Percentiles rank a stretch among this genome's conserved stretches.
These are phyloP conservation scores for Phortica variegata DNA, from an alignment of 1,140 invertebrate species.

Conservation along the genomic window DNA sequence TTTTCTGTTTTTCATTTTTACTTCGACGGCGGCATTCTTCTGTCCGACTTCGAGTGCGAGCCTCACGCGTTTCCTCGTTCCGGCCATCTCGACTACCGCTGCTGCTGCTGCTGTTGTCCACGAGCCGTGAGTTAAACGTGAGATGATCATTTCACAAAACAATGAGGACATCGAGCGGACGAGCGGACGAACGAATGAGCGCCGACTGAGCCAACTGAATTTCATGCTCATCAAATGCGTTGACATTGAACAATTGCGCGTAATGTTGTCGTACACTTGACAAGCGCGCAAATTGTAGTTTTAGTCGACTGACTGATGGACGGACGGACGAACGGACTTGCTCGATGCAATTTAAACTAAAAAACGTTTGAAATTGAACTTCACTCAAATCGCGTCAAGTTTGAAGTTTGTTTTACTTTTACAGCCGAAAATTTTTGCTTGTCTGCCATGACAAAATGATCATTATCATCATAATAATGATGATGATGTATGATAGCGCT, in stretches of 20 bases:
- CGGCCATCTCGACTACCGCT: constrained; percentile 10
- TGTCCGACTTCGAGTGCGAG: constrained; percentile 8
- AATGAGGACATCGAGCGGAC: constrained; percentile 4
- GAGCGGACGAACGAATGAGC: no score
- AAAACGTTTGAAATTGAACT: no score
- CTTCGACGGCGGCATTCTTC: background rate
- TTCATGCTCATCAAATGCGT: constrained; percentile 54
- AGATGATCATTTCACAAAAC: constrained; percentile 12
- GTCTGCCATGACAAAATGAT: no score
- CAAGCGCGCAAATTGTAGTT: constrained; percentile 54
- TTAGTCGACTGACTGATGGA: no score
- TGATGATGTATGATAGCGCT: no score
- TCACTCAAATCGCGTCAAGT: no score
- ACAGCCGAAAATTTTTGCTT: constrained; percentile 29
- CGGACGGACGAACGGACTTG: no score
- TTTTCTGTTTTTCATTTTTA: background rate
- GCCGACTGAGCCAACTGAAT: constrained; percentile 29
- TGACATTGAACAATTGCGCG: constrained; percentile 55
- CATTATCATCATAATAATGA: no score
- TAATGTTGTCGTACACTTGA: constrained; percentile 55
- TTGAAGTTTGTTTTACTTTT: constrained; percentile 15
- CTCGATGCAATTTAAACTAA: no score
- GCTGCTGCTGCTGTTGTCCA: constrained; percentile 17
- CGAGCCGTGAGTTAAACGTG: constrained; percentile 33
- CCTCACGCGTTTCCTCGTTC: no score